A percentile compares a stretch with the other conserved stretches of the same genome.
Evolutionary conservation across 2,113 vertebrate genomes (phyloP).

Genomic region (Dipodomys spectabilis): DNA sequence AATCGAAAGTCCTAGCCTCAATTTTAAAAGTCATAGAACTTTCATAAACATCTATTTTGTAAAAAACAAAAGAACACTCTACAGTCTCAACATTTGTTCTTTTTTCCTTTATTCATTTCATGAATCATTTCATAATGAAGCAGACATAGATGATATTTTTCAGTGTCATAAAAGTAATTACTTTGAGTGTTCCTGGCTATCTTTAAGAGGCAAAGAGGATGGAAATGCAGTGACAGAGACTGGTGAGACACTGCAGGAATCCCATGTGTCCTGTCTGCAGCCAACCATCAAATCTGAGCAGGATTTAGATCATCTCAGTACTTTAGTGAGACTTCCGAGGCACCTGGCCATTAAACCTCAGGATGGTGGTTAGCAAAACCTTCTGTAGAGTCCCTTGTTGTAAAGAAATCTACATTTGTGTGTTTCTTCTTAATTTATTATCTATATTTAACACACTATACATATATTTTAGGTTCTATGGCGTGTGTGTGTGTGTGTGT

Average conservation of each 20-base stretch:
- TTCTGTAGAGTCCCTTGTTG: background rate
- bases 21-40: background rate
- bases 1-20: background rate
- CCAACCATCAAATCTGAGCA: constrained; percentile 85
- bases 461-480: background rate
- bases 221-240: constrained; percentile 52
- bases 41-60: background rate
- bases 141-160: background rate
- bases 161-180: constrained; percentile 57
- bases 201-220: background rate
- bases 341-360: constrained; percentile 35
- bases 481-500: too few species aligned
- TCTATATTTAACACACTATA: background rate
- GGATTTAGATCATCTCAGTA: constrained; percentile 57
- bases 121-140: background rate
- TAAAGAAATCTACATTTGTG: constrained; percentile 31
- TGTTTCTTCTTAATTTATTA: constrained; percentile 66
- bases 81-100: background rate
- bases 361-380: background rate
- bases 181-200: constrained; percentile 64
- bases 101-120: background rate
- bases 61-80: background rate
- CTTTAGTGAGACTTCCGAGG: constrained; percentile 46
- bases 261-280: constrained; percentile 70
- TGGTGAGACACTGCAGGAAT: constrained; percentile 78